Conservation (phyloP, 2,113 vertebrate species). For the Charina bottae region DNA sequence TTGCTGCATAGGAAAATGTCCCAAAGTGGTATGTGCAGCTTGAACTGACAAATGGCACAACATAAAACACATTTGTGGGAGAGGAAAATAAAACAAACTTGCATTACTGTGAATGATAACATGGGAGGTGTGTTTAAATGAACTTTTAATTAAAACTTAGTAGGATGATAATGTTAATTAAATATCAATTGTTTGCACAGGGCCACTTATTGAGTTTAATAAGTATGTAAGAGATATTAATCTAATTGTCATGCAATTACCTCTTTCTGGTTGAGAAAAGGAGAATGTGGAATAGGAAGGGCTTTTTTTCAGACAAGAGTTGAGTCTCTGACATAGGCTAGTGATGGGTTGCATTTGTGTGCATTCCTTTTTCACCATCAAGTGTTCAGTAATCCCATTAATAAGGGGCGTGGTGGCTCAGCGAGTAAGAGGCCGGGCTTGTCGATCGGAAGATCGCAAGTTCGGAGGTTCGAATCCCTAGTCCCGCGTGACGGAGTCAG, state of each 20-base stretch:
- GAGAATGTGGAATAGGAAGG: constrained; percentile 64
- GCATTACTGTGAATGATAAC: constrained; percentile 65
- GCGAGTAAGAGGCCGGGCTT: no score
- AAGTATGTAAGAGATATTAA: constrained; percentile 75
- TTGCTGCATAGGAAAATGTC: neutral
- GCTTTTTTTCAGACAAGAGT: constrained; percentile 17
- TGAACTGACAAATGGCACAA: constrained; percentile 34
- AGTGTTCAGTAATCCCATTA: neutral
- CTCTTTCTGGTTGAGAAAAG: constrained; percentile 64
- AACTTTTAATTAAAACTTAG: constrained; percentile 76
- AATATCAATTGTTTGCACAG: constrained; percentile 75
- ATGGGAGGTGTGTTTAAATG: constrained; percentile 69
- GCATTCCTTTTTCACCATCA: neutral
- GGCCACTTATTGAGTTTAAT: constrained; percentile 72
- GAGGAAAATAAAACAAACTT: constrained; percentile 50
- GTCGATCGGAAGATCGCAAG: no score
- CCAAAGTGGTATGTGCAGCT: neutral
- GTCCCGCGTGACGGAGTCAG: no score
- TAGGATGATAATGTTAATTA: constrained; percentile 74
- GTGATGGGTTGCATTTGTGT: rapidly evolving
- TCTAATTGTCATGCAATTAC: constrained; percentile 72
- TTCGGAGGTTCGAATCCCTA: no score
- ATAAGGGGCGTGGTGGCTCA: no score
- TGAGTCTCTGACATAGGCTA: constrained; percentile 40
- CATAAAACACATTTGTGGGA: constrained; percentile 57